Conservation (phyloP, 2,888 invertebrate genomes). For the Morpho helenor region DNA sequence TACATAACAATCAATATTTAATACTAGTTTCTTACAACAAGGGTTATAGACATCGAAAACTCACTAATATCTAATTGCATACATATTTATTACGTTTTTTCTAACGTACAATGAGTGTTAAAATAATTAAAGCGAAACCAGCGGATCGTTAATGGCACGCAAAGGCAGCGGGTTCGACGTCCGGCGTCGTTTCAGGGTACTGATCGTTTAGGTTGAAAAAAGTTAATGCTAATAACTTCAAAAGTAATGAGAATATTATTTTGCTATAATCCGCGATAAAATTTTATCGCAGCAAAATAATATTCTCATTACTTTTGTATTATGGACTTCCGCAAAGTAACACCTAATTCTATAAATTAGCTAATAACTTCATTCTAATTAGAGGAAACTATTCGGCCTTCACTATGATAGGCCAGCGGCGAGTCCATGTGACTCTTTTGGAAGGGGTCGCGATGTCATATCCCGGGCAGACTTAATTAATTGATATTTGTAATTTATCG, state of each 20-base stretch:
- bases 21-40: slow-evolving; percentile 1
- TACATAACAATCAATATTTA: neutral
- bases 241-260: too few species aligned
- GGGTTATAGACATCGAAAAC: slow-evolving; percentile 3
- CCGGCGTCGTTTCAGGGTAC: slow-evolving; percentile 42
- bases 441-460: too few species aligned
- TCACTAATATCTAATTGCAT: slow-evolving; percentile 9
- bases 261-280: neutral
- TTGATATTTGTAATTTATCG: too few species aligned
- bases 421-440: too few species aligned
- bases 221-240: slow-evolving; percentile 35
- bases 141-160: slow-evolving; percentile 49
- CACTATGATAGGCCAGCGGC: too few species aligned
- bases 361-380: slow-evolving; percentile 16
- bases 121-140: slow-evolving; percentile 52
- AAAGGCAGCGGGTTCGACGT: slow-evolving; percentile 48
- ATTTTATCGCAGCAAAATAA: too few species aligned
- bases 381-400: slow-evolving; percentile 20
- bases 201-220: slow-evolving; percentile 29
- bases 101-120: slow-evolving; percentile 50
- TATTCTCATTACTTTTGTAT: too few species aligned
- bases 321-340: too few species aligned
- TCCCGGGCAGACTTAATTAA: too few species aligned
- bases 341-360: too few species aligned
- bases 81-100: slow-evolving; percentile 30